phyloP scores from a whole-genome alignment of 2,888 invertebrate species.

The Cataglyphis altisquamis region DNA sequence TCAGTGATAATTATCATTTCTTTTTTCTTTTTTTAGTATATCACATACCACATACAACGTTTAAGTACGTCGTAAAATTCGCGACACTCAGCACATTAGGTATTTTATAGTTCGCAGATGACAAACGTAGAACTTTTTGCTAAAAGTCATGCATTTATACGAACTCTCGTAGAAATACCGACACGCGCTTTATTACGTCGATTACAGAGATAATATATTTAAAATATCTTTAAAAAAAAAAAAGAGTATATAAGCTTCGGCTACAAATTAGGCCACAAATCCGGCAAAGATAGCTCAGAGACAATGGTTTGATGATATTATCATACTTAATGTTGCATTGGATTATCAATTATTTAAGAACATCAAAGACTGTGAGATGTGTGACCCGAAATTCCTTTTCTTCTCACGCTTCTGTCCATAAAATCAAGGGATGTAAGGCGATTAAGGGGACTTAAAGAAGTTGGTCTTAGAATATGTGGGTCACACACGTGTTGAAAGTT shows the following conservation, averaged over 20 bases:
- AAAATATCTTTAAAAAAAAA: neutral
- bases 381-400: neutral
- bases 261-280: neutral
- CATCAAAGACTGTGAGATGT: neutral
- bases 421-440: neutral
- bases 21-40: neutral
- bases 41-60: neutral
- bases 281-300: neutral
- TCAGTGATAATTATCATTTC: neutral
- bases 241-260: neutral
- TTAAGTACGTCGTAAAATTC: conserved; percentile 51
- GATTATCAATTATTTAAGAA: conserved; percentile 14
- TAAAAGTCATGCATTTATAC: conserved; percentile 1
- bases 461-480: conserved; percentile 37
- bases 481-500: conserved; percentile 30
- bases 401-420: neutral
- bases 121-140: neutral
- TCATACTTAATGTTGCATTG: neutral
- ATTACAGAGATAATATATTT: neutral
- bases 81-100: neutral
- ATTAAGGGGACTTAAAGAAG: conserved; percentile 6
- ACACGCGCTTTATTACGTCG: neutral
- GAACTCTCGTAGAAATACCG: neutral
- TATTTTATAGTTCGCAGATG: conserved; percentile 33
- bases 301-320: neutral